These are phyloP conservation scores for Seira musarum DNA, from an alignment of 2,888 invertebrate genomes.

Conservation along the genomic window DNA sequence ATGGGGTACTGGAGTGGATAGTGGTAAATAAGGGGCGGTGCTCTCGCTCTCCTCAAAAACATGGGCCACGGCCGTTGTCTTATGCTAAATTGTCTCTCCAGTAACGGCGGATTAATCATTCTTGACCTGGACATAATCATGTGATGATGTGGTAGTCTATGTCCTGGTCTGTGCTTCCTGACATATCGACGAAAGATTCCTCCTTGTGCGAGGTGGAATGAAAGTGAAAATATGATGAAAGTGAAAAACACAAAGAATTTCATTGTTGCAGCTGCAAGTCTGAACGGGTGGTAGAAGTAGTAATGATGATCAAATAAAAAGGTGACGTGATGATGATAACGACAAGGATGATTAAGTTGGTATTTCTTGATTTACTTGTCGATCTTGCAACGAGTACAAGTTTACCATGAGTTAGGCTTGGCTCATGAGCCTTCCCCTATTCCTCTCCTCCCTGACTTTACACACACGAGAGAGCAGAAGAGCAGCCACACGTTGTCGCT, in stretches of 20 bases:
- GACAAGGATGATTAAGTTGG: slow-evolving; percentile 47
- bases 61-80: slow-evolving; percentile 46
- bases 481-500: slow-evolving; percentile 2
- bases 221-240: slow-evolving; percentile 47
- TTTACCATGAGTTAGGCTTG: slow-evolving; percentile 11
- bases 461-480: slow-evolving; percentile 13
- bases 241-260: slow-evolving; percentile 31
- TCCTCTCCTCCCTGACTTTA: slow-evolving; percentile 23
- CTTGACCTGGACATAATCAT: slow-evolving; percentile 42
- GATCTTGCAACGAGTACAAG: slow-evolving; percentile 23
- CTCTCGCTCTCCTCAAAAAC: slow-evolving; percentile 45
- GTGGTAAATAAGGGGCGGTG: slow-evolving; percentile 33
- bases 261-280: neutral
- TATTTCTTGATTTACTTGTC: slow-evolving; percentile 8
- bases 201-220: slow-evolving; percentile 55
- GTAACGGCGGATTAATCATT: slow-evolving; percentile 34
- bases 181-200: slow-evolving; percentile 64
- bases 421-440: slow-evolving; percentile 21
- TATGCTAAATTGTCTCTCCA: slow-evolving; percentile 47
- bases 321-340: slow-evolving; percentile 40
- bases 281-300: neutral
- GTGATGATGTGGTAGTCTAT: slow-evolving; percentile 39
- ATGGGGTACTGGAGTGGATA: slow-evolving; percentile 34
- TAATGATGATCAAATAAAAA: slow-evolving; percentile 12
- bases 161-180: slow-evolving; percentile 55